Conservation (phyloP, 2,888 invertebrate genomes). For the Agrochola circellaris region DNA sequence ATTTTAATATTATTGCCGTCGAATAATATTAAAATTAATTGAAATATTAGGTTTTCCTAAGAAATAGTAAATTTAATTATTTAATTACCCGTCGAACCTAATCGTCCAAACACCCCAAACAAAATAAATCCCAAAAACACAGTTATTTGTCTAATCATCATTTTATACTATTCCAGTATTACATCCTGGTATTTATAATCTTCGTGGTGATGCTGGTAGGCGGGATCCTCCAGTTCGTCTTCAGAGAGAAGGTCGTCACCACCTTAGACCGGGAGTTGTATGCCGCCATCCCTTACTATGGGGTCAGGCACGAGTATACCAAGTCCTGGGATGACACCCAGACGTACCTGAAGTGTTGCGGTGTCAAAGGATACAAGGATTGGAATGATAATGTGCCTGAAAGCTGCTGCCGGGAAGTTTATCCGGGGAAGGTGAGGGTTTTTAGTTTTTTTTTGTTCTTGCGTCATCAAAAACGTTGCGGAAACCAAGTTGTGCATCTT, state of each 20-base stretch:
- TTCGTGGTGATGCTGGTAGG: conserved; percentile 97
- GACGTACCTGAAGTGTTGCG: conserved; percentile 95
- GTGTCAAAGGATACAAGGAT: conserved; percentile 94
- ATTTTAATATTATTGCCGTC: background rate
- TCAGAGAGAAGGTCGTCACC: conserved; percentile 95
- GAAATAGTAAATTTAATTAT: background rate
- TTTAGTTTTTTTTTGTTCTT: background rate
- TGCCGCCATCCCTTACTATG: conserved; percentile 94
- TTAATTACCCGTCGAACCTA: background rate
- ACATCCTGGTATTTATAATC: conserved; percentile 96
- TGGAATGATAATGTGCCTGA: conserved; percentile 94
- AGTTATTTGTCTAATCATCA: background rate
- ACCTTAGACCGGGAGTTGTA: conserved; percentile 95
- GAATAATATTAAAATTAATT: background rate
- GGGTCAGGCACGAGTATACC: conserved; percentile 92
- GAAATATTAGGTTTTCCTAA: background rate
- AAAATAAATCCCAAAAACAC: background rate
- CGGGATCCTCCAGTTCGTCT: conserved; percentile 97
- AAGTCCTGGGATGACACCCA: conserved; percentile 97
- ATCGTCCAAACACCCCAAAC: background rate
- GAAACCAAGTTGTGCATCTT: background rate
- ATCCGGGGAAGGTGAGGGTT: conserved; percentile 87
- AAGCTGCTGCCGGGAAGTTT: conserved; percentile 94
- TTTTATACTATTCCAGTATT: conserved; percentile 92
- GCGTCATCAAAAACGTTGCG: background rate